Conservation (phyloP, 1,140 invertebrate genomes). For the Archivesica marissinica region DNA sequence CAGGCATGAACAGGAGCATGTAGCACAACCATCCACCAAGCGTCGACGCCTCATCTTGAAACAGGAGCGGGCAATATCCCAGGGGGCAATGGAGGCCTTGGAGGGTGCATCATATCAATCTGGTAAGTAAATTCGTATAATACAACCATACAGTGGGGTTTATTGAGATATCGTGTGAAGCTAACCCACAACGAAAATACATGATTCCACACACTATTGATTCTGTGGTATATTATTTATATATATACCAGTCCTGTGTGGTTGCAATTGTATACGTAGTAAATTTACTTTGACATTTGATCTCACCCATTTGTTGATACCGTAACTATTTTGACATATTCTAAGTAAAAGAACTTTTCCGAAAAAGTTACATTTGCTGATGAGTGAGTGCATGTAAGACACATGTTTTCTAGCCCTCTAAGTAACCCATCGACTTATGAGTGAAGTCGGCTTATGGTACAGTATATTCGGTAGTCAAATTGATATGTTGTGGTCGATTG, state of each 20-base stretch:
- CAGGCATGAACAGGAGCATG: background rate
- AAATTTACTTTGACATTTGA: too few relatives aligned
- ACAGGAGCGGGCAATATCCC: conserved; percentile 35
- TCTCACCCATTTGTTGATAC: too few relatives aligned
- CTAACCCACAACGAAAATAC: too few relatives aligned
- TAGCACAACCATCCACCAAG: conserved; percentile 36
- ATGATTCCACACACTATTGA: too few relatives aligned
- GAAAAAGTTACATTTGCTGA: background rate
- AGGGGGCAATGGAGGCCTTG: conserved; percentile 46
- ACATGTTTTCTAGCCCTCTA: background rate
- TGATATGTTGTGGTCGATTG: conserved; percentile 2
- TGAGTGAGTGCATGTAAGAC: background rate
- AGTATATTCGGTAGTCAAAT: background rate
- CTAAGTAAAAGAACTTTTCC: background rate
- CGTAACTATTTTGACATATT: background rate
- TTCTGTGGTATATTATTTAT: too few relatives aligned
- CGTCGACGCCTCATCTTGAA: conserved; percentile 48
- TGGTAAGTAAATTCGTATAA: conserved; percentile 43
- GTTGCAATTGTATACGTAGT: too few relatives aligned
- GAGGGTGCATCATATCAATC: conserved; percentile 59
- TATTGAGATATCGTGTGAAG: too few relatives aligned
- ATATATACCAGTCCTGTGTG: too few relatives aligned
- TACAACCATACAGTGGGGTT: too few relatives aligned
- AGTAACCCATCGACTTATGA: background rate
- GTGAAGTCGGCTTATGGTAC: background rate